phyloP scores from a whole-genome alignment of 2,888 invertebrate species.

The Sarcophaga carnaria region DNA sequence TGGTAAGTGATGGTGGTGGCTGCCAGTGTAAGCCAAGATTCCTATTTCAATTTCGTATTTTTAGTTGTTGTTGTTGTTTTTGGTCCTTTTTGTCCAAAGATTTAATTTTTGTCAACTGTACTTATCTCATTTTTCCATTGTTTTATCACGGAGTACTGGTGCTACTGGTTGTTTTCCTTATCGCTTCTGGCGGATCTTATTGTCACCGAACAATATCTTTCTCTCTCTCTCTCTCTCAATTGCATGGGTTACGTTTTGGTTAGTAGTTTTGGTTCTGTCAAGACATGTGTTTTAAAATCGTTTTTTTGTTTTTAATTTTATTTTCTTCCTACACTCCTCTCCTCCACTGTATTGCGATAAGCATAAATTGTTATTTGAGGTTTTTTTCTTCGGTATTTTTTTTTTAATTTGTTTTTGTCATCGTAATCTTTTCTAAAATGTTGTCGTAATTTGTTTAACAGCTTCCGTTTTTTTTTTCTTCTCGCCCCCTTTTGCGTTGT shows the following conservation, averaged over 20 bases:
- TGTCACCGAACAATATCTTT: constrained; percentile 46
- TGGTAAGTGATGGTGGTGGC: not conserved
- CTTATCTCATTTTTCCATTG: constrained; percentile 58
- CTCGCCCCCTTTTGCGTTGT: constrained; percentile 9
- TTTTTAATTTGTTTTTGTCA: constrained; percentile 43
- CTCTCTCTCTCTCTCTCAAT: not conserved
- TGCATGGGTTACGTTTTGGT: constrained; percentile 40
- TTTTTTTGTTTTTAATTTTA: not conserved
- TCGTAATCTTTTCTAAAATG: constrained; percentile 59
- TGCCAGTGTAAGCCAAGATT: constrained; percentile 13
- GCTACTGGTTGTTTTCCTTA: constrained; percentile 42
- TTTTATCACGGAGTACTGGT: constrained; percentile 36
- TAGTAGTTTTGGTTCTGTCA: constrained; percentile 19
- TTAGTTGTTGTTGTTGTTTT: constrained; percentile 44
- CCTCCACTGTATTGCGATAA: constrained; percentile 32
- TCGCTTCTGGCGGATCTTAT: constrained; percentile 65
- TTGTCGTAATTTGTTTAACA: constrained; percentile 72
- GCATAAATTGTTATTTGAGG: constrained; percentile 57
- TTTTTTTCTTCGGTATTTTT: constrained; percentile 27
- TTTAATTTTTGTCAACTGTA: not conserved
- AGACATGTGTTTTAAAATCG: constrained; percentile 53
- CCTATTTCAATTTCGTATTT: constrained; percentile 35
- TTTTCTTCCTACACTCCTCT: constrained; percentile 39
- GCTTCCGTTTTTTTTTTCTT: constrained; percentile 70
- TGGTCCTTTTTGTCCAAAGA: constrained; percentile 8